phyloP scores from a whole-genome alignment of 2,113 vertebrate species.

The Austrofundulus limnaeus region DNA sequence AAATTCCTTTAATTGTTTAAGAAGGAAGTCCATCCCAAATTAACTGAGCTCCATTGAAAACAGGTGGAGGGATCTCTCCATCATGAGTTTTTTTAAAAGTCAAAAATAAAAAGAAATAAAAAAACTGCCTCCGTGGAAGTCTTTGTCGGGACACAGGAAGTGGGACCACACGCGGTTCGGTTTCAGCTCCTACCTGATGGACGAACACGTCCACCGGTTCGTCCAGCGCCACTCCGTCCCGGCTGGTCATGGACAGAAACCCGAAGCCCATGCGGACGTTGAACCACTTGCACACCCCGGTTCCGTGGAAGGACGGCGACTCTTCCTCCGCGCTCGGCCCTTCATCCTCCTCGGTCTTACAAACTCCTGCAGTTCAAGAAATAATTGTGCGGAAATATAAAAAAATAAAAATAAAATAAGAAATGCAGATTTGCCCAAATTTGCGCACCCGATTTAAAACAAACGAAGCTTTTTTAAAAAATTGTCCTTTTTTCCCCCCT shows the following conservation, averaged over 20 bases:
- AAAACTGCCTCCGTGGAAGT: neutral
- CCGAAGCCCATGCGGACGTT: constrained; percentile 99
- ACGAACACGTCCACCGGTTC: constrained; percentile 96
- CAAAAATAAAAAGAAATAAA: no score
- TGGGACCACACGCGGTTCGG: neutral
- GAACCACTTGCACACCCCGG: constrained; percentile 97
- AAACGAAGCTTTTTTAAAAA: no score
- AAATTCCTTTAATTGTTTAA: no score
- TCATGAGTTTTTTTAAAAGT: no score
- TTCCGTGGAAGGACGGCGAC: constrained; percentile 81
- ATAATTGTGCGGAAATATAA: neutral
- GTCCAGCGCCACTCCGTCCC: constrained; percentile 88
- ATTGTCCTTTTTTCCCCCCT: no score
- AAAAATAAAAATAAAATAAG: no score
- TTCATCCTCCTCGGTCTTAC: constrained; percentile 84
- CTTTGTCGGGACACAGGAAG: neutral
- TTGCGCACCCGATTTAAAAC: no score
- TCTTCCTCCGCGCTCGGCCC: constrained; percentile 85
- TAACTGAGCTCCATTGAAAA: constrained; percentile 11
- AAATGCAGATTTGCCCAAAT: no score
- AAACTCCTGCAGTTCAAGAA: constrained; percentile 80
- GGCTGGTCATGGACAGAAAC: constrained; percentile 94
- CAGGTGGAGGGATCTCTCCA: neutral
- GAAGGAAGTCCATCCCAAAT: no score
- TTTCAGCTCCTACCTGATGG: constrained; percentile 86